Evolutionary conservation across 2,888 invertebrate species (phyloP), one percentile per base, ranked within the genome.

Genomic region (Protophormia terraenovae): DNA sequence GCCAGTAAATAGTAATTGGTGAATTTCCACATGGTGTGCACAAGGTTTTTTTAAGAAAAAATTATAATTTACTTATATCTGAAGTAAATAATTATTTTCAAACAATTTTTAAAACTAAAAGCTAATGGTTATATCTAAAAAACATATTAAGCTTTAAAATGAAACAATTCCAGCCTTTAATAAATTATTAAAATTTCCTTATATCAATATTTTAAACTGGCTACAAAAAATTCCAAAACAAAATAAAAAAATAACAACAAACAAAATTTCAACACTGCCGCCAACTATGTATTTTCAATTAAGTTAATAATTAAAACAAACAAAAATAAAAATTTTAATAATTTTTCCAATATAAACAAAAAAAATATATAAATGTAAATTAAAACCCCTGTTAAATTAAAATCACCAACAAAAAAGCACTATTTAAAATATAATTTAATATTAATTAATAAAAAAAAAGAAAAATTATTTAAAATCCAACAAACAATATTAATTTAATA

Each of bases 221-320:
- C 32, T 58, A n/a, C 32, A 0, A 19, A n/a, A 10, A 41, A 0
- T 47, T 47, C 47, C 8, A 14, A 19, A 19, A 53, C n/a, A 27
- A 14, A 50, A 27, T 14, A 55, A 32, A 38, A 7, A 22, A 14
- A 10, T 27, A 66, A 27, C 27, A 2, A 38, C 6, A n/a, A n/a
- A 27, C 4, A 45, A 8, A 47, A 29, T 71, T 71, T 62, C 7
- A 64, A 53, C 79, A 79, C 62, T 79, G 79, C 64, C 64, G 80
- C 72, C 80, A 73, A 80, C 64, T 80, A 66, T 80, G 58, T 72
- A 53, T 55, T 41, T 66, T 5, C 14, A 35, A 19, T 27, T 8
- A 38, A 67, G 47, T 5, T n/a, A 24, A 55, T 19, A 55, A 55
- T 16, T 24, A 10, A 45, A 64, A 45, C n/a, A 10, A 58, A 32